phyloP scores from a whole-genome alignment of 2,797 vertebrate genomes.

The Catharus ustulatus region DNA sequence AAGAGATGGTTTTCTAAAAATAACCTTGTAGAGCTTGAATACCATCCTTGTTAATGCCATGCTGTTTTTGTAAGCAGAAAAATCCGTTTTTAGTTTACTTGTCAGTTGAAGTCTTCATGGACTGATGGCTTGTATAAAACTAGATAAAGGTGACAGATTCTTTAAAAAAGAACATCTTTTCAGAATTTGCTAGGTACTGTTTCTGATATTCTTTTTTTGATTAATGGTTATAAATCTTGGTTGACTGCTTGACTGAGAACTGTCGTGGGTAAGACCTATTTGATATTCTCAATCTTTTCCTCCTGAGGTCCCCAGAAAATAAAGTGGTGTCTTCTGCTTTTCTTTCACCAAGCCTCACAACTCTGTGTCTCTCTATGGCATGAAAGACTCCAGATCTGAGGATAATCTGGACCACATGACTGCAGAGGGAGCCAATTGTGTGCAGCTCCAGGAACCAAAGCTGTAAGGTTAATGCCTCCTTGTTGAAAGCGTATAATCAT shows the following conservation, averaged over 20 bases:
- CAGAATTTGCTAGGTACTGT: background rate
- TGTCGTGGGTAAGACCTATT: background rate
- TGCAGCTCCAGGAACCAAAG: constrained; percentile 76
- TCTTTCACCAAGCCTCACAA: constrained; percentile 17
- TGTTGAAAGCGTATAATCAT: constrained; percentile 81
- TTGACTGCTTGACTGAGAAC: background rate
- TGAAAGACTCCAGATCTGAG: constrained; percentile 51
- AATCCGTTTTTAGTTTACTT: background rate
- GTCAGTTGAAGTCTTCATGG: background rate
- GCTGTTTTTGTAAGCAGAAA: background rate
- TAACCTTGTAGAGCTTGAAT: background rate
- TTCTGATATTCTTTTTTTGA: background rate
- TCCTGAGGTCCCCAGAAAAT: constrained; percentile 3
- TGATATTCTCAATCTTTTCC: background rate
- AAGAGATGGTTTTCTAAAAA: background rate
- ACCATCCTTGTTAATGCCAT: background rate
- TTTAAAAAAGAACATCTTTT: background rate
- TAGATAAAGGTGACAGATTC: background rate
- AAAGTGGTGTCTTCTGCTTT: background rate
- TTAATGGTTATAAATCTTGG: background rate
- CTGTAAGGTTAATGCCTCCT: constrained; percentile 86
- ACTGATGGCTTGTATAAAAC: background rate
- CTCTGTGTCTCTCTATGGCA: background rate
- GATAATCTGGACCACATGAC: constrained; percentile 82
- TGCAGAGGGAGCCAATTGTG: constrained; percentile 81